phyloP scores from a whole-genome alignment of 2,888 invertebrate genomes.

The Polymixis lichenea region DNA sequence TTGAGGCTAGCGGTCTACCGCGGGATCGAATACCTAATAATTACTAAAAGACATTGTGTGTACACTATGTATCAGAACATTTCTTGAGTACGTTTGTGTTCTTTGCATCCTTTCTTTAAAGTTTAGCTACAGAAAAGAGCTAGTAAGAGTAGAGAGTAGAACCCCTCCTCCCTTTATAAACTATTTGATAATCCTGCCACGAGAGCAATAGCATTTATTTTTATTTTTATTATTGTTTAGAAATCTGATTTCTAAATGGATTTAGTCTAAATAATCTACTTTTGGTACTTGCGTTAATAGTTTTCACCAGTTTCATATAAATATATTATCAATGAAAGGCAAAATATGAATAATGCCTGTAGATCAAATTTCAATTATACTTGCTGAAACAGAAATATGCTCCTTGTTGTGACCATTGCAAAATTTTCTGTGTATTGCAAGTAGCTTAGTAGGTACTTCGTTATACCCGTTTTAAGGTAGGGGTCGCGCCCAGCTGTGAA shows the following conservation, averaged over 20 bases:
- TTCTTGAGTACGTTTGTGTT: neutral
- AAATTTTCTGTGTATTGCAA: neutral
- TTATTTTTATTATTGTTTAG: neutral
- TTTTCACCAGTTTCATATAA: neutral
- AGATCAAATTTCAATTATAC: neutral
- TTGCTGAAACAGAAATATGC: neutral
- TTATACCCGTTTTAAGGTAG: neutral
- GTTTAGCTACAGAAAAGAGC: neutral
- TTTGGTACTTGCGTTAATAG: neutral
- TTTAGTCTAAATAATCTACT: neutral
- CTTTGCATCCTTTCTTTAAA: neutral
- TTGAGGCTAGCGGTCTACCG: slow-evolving; percentile 69
- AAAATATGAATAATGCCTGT: neutral
- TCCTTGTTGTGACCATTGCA: neutral
- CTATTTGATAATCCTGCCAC: neutral
- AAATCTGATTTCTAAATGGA: neutral
- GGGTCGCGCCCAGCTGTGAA: neutral
- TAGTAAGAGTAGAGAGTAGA: neutral
- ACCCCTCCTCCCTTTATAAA: neutral
- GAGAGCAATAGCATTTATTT: neutral
- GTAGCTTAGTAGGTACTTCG: neutral
- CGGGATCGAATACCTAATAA: slow-evolving; percentile 58
- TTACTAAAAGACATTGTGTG: slow-evolving; percentile 33
- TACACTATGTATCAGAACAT: slow-evolving; percentile 20
- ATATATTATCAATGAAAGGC: neutral